phyloP scores from a whole-genome alignment of 1,140 invertebrate genomes.

The Cydia splendana region DNA sequence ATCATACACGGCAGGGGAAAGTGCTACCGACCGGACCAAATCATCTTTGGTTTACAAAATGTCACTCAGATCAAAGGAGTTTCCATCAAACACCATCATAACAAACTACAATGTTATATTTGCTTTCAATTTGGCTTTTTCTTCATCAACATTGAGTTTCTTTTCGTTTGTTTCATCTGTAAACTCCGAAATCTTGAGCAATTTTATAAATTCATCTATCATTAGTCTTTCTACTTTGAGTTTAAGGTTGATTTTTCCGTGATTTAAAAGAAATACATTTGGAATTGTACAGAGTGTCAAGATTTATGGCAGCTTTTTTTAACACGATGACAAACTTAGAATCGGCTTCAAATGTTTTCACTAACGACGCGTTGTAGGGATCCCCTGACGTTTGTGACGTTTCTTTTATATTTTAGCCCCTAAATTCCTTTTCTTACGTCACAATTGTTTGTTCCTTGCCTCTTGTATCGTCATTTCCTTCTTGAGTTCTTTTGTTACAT shows the following conservation, averaged over 20 bases:
- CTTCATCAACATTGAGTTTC: conserved; percentile 36
- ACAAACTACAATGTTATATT: conserved; percentile 49
- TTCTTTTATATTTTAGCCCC: conserved; percentile 19
- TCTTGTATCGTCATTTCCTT: conserved; percentile 15
- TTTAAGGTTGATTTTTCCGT: background rate
- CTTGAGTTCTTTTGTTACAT: conserved; percentile 1
- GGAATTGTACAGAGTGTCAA: conserved; percentile 36
- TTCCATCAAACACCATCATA: conserved; percentile 62
- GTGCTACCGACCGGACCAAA: conserved; percentile 56
- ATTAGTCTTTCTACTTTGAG: background rate
- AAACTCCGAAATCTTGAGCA: background rate
- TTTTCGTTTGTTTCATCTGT: conserved; percentile 37
- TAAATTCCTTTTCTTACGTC: background rate
- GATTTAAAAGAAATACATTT: background rate
- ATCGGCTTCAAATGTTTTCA: conserved; percentile 49
- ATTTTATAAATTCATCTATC: background rate
- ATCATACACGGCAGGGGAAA: conserved; percentile 44
- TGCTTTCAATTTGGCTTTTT: conserved; percentile 37
- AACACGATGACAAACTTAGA: conserved; percentile 60
- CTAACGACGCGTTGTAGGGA: conserved; percentile 51
- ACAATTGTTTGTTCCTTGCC: conserved; percentile 3
- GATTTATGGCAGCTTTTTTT: conserved; percentile 58
- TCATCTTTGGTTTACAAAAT: conserved; percentile 64
- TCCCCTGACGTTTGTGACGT: conserved; percentile 18
- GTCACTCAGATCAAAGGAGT: conserved; percentile 67